A percentile compares a stretch with the other conserved stretches of the same genome.
phyloP scores from a whole-genome alignment of 2,113 vertebrate species.

The Sinosuthora webbiana region DNA sequence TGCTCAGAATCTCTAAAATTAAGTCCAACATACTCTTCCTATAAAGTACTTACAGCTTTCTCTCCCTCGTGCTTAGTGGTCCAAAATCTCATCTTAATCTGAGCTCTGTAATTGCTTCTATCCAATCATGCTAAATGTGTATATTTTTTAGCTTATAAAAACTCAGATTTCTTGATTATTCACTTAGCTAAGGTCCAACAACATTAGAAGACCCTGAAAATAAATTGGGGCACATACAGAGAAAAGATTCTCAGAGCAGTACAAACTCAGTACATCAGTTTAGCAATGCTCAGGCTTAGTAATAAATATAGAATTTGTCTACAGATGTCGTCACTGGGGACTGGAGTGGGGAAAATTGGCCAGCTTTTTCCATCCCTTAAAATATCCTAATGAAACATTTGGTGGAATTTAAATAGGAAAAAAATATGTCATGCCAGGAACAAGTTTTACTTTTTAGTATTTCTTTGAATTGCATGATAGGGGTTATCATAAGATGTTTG shows the following conservation, averaged over 20 bases:
- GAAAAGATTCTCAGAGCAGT: background rate
- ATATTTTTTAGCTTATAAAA: background rate
- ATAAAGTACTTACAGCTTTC: background rate
- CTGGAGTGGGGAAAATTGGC: background rate
- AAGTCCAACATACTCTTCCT: background rate
- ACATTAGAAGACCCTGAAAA: background rate
- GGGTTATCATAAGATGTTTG: slow-evolving; percentile 40
- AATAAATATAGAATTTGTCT: slow-evolving; percentile 22
- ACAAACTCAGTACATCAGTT: background rate
- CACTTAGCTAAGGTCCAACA: background rate
- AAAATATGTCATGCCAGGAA: slow-evolving; percentile 54
- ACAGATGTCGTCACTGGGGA: background rate
- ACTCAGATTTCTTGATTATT: background rate
- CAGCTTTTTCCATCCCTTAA: slow-evolving; percentile 51
- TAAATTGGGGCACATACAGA: background rate
- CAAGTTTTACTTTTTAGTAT: slow-evolving; percentile 60
- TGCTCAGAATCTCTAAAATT: background rate
- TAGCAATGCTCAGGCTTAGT: background rate
- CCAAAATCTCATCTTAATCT: background rate
- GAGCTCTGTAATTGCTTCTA: background rate
- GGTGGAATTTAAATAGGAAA: slow-evolving; percentile 72
- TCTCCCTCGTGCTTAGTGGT: background rate
- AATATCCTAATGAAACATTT: slow-evolving; percentile 72
- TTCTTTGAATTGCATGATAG: slow-evolving; percentile 51
- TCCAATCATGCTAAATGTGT: background rate